A percentile compares a stretch with the other conserved stretches of the same genome.
These are phyloP conservation scores for Dasyornis broadbenti DNA, from an alignment of 2,113 vertebrate genomes.

Conservation along the genomic window DNA sequence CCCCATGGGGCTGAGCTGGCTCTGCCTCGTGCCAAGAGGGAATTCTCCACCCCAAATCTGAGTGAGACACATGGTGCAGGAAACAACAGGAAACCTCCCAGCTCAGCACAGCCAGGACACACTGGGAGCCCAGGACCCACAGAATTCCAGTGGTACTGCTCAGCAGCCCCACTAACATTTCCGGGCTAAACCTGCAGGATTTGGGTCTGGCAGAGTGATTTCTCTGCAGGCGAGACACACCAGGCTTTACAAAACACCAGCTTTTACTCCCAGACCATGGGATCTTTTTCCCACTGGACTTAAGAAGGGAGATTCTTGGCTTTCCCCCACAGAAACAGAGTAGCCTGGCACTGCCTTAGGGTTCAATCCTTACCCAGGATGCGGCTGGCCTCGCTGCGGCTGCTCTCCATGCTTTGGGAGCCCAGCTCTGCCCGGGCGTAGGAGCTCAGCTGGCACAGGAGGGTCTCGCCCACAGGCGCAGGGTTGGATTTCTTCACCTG, in stretches of 20 bases:
- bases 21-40: neutral
- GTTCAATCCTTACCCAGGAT: conserved; percentile 76
- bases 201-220: accelerated
- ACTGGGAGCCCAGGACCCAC: accelerated
- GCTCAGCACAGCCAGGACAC: neutral
- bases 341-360: neutral
- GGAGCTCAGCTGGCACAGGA: conserved; percentile 91
- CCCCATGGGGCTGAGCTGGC: accelerated
- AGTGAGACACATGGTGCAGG: accelerated
- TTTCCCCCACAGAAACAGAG: neutral
- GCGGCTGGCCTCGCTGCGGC: conserved; percentile 83
- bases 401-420: conserved; percentile 72
- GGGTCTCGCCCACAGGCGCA: conserved; percentile 78
- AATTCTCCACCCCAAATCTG: neutral
- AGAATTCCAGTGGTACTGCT: accelerated
- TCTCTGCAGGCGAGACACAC: accelerated
- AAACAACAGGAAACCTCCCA: neutral
- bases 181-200: neutral
- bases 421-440: conserved; percentile 80
- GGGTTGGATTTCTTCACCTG: conserved; percentile 86
- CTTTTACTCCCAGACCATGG: accelerated
- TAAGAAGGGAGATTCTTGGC: neutral
- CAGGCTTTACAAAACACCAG: neutral
- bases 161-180: neutral
- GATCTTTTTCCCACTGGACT: no score